A percentile compares a stretch with the other conserved stretches of the same genome.
Evolutionary conservation across 2,888 invertebrate species (phyloP).

Genomic region (Pseudococcus viburni): DNA sequence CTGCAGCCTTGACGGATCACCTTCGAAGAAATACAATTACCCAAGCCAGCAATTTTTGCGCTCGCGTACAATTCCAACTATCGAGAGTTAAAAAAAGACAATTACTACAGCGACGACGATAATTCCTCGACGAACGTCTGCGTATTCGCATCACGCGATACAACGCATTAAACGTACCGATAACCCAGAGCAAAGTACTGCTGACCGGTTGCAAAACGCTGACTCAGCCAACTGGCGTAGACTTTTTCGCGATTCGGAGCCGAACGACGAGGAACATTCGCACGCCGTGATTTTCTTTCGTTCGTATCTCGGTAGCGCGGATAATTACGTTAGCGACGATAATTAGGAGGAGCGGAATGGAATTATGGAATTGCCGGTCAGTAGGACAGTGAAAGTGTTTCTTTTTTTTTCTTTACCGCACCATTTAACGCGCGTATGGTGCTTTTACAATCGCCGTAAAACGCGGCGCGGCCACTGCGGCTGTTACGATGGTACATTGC

Average conservation of each 20-base stretch:
- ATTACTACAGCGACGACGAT: background rate
- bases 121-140: background rate
- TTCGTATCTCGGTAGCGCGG: background rate
- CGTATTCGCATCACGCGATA: background rate
- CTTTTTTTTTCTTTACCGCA: slow-evolving; percentile 59
- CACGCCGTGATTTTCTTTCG: background rate
- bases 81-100: background rate
- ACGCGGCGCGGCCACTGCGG: slow-evolving; percentile 42
- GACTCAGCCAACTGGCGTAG: background rate
- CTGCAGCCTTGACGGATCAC: background rate
- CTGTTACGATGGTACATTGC: slow-evolving; percentile 58
- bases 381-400: slow-evolving; percentile 66
- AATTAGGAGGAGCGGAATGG: slow-evolving; percentile 62
- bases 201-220: background rate
- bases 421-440: slow-evolving; percentile 65
- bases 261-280: background rate
- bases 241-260: background rate
- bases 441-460: slow-evolving; percentile 57
- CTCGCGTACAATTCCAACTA: background rate
- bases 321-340: slow-evolving; percentile 64
- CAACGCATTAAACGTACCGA: background rate
- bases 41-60: background rate
- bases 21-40: background rate
- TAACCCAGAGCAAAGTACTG: background rate
- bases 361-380: slow-evolving; percentile 61